Evolutionary conservation across 2,113 vertebrate genomes (phyloP).

Genomic region (Hippocampus zosterae): DNA sequence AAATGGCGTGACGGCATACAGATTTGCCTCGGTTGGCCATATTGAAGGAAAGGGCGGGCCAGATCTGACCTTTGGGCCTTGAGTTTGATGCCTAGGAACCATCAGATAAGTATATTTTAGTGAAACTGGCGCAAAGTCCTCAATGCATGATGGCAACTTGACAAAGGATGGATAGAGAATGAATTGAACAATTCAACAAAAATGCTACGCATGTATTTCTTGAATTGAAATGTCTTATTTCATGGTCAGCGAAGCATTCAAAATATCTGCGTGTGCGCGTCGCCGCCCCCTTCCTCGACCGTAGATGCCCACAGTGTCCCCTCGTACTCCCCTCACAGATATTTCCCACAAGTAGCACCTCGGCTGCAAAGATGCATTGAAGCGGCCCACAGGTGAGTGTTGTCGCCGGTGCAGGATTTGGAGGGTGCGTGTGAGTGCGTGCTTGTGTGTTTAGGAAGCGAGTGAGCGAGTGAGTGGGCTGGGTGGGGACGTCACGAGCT

Average conservation of each 20-base stretch:
- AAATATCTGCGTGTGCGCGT: too few relatives aligned
- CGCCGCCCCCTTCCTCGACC: not conserved
- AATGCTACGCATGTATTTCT: too few relatives aligned
- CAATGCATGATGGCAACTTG: not conserved
- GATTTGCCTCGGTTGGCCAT: too few relatives aligned
- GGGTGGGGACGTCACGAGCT: slow-evolving; percentile 12
- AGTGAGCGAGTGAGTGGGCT: slow-evolving; percentile 9
- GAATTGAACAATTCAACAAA: too few relatives aligned
- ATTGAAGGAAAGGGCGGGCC: too few relatives aligned
- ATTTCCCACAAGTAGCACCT: slow-evolving; percentile 16
- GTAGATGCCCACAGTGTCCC: not conserved
- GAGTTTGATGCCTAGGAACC: too few relatives aligned
- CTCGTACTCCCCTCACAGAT: slow-evolving; percentile 17
- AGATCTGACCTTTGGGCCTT: too few relatives aligned
- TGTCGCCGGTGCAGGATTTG: slow-evolving; percentile 1
- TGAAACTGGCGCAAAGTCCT: too few relatives aligned
- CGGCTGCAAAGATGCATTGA: slow-evolving; percentile 11
- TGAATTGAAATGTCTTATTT: too few relatives aligned
- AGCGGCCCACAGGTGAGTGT: slow-evolving; percentile 7
- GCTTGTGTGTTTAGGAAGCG: slow-evolving; percentile 39
- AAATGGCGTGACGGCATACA: too few relatives aligned
- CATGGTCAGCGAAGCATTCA: too few relatives aligned
- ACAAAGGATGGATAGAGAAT: not conserved
- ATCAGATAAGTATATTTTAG: too few relatives aligned
- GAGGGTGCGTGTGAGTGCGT: slow-evolving; percentile 20